A percentile compares a stretch with the other conserved stretches of the same genome.
Evolutionary conservation across 2,797 vertebrate species (phyloP).

Genomic region (Cuculus canorus): DNA sequence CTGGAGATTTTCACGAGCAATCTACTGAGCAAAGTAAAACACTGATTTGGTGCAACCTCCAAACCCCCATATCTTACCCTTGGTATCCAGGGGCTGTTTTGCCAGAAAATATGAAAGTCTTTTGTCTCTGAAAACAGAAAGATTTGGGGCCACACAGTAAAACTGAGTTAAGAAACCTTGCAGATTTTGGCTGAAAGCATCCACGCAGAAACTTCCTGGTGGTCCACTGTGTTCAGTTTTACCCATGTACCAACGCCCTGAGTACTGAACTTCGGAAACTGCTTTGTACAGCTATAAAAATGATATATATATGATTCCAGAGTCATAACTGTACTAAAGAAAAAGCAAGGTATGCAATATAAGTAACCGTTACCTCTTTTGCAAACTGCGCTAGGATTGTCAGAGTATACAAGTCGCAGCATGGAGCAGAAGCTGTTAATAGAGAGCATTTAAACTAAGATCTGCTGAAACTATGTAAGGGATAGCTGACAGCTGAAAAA

Average conservation of each 20-base stretch:
- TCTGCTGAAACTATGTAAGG: neutral
- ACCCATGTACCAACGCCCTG: neutral
- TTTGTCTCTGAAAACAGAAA: neutral
- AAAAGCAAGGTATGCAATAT: neutral
- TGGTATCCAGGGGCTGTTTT: neutral
- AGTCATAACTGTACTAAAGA: neutral
- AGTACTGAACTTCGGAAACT: neutral
- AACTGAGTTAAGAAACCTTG: neutral
- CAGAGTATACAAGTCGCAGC: neutral
- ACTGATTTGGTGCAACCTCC: neutral
- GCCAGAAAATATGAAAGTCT: neutral
- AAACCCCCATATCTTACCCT: neutral
- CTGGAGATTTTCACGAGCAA: conserved; percentile 44
- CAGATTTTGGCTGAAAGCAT: neutral
- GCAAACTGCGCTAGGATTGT: neutral
- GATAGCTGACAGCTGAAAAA: neutral
- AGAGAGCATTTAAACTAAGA: neutral
- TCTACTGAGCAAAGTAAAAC: neutral
- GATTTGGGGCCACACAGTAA: neutral
- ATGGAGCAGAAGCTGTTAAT: neutral
- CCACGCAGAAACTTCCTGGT: neutral
- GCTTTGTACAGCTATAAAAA: neutral
- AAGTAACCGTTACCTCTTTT: neutral
- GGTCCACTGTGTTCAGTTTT: neutral
- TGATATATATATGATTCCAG: neutral